Conservation (phyloP, 2,113 vertebrate species). For the Anarrhichthys ocellatus region DNA sequence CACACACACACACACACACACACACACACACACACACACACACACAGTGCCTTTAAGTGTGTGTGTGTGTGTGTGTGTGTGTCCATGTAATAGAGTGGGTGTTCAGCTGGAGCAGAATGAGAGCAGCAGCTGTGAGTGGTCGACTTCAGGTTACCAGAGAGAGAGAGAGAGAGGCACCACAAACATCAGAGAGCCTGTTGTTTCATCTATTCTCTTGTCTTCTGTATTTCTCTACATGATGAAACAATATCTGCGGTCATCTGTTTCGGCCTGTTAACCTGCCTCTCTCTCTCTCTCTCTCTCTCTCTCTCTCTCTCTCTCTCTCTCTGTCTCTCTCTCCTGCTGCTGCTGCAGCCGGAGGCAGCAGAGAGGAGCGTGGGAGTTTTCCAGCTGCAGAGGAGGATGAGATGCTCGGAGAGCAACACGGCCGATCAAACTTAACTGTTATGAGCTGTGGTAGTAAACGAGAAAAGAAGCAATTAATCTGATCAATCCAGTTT, state of each 20-base stretch:
- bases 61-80: slow-evolving; percentile 8
- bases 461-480: slow-evolving; percentile 8
- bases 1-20: no score
- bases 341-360: slow-evolving; percentile 17
- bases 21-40: background rate
- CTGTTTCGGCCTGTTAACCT: slow-evolving; percentile 30
- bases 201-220: slow-evolving; percentile 1
- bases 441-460: background rate
- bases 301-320: no score
- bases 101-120: slow-evolving; percentile 66
- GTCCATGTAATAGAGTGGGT: slow-evolving; percentile 57
- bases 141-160: slow-evolving; percentile 53
- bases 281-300: no score
- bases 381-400: slow-evolving; percentile 47
- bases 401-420: slow-evolving; percentile 1
- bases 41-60: background rate
- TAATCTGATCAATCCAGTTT: background rate
- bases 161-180: slow-evolving; percentile 1
- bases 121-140: slow-evolving; percentile 68
- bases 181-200: background rate
- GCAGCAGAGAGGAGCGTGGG: slow-evolving; percentile 57
- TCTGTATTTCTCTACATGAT: slow-evolving; percentile 30
- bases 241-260: slow-evolving; percentile 18
- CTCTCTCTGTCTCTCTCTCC: background rate
- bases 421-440: background rate